phyloP scores from a whole-genome alignment of 2,113 vertebrate genomes.

The Prolemur simus region DNA sequence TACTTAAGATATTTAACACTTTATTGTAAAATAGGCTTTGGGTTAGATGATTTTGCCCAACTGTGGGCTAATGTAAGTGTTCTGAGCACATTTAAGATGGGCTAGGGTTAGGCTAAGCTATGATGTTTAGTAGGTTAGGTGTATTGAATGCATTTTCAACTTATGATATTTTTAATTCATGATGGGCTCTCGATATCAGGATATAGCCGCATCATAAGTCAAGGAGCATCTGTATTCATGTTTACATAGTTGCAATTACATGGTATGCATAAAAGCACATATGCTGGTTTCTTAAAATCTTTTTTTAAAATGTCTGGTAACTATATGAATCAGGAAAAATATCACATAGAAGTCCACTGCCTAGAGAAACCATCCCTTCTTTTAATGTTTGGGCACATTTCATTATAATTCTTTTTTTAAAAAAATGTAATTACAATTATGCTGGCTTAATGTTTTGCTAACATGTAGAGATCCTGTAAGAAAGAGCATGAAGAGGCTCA shows the following conservation, averaged over 20 bases:
- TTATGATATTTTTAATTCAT: not conserved
- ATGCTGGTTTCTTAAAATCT: not conserved
- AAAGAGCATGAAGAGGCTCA: not conserved
- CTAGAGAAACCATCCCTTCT: not conserved
- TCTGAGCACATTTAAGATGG: not conserved
- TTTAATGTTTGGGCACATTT: not conserved
- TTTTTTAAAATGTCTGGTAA: slow-evolving; percentile 27
- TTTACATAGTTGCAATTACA: not conserved
- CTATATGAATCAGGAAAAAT: not conserved
- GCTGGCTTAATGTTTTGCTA: not conserved
- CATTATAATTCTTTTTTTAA: not conserved
- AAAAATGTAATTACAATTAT: not conserved
- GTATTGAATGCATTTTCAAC: not conserved
- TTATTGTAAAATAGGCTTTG: not conserved
- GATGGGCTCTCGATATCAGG: not conserved
- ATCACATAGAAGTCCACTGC: not conserved
- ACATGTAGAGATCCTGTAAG: not conserved
- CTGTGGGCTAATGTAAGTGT: not conserved
- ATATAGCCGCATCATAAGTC: not conserved
- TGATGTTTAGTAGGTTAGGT: not conserved
- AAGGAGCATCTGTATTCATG: not conserved
- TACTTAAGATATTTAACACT: not conserved
- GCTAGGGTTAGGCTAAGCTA: not conserved
- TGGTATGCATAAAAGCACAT: slow-evolving; percentile 4
- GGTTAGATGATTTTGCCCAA: not conserved